A percentile compares a stretch with the other conserved stretches of the same genome.
phyloP scores from a whole-genome alignment of 2,797 vertebrate genomes.

The Cheirogaleus major region DNA sequence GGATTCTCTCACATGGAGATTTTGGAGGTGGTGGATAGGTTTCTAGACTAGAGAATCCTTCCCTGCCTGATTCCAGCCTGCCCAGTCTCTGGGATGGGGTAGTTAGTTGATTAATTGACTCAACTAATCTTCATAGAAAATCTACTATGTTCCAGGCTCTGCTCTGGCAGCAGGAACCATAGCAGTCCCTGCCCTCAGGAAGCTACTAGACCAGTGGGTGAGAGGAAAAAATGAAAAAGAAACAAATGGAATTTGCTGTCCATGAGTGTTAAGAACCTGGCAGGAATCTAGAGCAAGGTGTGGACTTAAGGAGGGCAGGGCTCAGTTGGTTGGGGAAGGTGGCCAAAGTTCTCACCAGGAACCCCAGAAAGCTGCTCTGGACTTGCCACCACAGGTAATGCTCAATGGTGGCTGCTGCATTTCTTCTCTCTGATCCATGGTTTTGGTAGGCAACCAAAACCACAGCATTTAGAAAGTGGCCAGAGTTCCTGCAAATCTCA shows the following conservation, averaged over 20 bases:
- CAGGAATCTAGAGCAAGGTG: neutral
- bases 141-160: neutral
- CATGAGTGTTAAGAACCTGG: neutral
- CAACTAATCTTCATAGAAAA: constrained; percentile 18
- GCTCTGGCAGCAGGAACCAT: neutral
- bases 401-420: neutral
- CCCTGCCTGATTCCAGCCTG: neutral
- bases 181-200: neutral
- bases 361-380: neutral
- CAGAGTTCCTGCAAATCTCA: neutral
- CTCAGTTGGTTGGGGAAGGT: neutral
- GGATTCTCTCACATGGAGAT: neutral
- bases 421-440: neutral
- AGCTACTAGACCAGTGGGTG: neutral
- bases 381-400: neutral
- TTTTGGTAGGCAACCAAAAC: neutral
- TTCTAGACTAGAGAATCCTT: neutral
- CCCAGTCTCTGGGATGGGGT: neutral
- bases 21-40: neutral
- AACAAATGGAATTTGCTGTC: neutral
- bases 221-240: neutral
- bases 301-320: neutral
- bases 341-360: neutral
- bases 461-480: neutral
- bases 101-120: neutral